Evolutionary conservation across 1,140 invertebrate genomes (phyloP), one percentile per base, ranked within the genome.

Genomic region (Drosophila erecta): DNA sequence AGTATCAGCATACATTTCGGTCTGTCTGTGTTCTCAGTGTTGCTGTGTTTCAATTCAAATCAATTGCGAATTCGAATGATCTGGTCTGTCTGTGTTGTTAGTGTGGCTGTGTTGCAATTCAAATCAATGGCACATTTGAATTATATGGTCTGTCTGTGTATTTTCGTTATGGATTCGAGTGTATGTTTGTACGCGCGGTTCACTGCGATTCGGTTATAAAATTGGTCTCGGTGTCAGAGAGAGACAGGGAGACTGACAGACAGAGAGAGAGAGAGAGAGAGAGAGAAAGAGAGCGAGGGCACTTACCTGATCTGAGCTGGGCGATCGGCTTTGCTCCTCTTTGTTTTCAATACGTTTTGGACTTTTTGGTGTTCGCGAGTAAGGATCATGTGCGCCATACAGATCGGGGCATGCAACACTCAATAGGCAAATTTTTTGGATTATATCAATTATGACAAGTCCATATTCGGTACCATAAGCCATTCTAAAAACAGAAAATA

Each of bases 381-480:
- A 98, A 20, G 97, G 97, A 93, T 98, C 98, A 91, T 94, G 93
- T 64, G 95, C 95, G 60, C 97, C 97, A 93, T 98, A 98, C 71
- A 99, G 95, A 93, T 98, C 97, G 70, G 95, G 94, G 69, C 96
- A 96, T 72, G 95, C 95, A 89, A 97, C 94, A 93, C 97, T 98
- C 73, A 98, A 93, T 74, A 99, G 94, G 93, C 96, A 96, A 62
- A 95, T 95, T 93, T 97, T 98, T 93, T 98, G 98, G 87, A 98
- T 94, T 92, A 98, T 96, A 94, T 99, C 98, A 81, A 99, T 95
- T 93, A 99, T 96, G 84, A 98, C 97, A 86, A 99, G 93, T 73
- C 98, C 98, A 75, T 96, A 96, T 93, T 99, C 98, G 93, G 98
- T 98, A 83, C 98, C 98, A 94, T 99, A 99, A 74, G 98, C 97